Percentiles rank a stretch among this genome's conserved stretches.
Conservation (phyloP, 2,888 invertebrate genomes). For the Nephrotoma flavescens region DNA sequence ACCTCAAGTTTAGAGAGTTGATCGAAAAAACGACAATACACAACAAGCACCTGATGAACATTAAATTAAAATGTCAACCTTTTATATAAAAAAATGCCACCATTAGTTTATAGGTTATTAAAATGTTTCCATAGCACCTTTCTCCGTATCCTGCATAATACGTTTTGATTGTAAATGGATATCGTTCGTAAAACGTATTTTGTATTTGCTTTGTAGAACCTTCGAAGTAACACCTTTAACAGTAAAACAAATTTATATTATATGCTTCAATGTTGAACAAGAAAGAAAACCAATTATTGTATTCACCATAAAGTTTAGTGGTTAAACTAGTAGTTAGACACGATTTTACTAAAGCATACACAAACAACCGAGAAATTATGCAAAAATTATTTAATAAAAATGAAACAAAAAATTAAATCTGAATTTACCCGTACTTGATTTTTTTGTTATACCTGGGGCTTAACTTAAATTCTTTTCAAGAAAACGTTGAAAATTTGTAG, state of each 20-base stretch:
- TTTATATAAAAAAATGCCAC: background rate
- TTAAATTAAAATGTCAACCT: background rate
- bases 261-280: no score
- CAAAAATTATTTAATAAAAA: background rate
- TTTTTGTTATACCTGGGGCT: background rate
- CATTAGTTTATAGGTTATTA: background rate
- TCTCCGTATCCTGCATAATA: no score
- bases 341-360: background rate
- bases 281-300: background rate
- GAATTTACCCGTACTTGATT: background rate
- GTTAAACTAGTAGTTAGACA: background rate
- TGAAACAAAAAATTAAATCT: background rate
- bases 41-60: background rate
- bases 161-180: no score
- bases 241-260: no score
- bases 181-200: no score
- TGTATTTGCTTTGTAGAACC: no score
- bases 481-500: background rate
- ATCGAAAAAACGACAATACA: background rate
- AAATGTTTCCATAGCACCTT: background rate
- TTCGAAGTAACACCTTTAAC: no score
- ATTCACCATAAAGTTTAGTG: background rate
- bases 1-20: background rate
- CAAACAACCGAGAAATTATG: background rate
- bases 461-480: background rate